Base-by-base conservation (phyloP, 1,140 invertebrate species). In the Drosophila tropicalis region DNA sequence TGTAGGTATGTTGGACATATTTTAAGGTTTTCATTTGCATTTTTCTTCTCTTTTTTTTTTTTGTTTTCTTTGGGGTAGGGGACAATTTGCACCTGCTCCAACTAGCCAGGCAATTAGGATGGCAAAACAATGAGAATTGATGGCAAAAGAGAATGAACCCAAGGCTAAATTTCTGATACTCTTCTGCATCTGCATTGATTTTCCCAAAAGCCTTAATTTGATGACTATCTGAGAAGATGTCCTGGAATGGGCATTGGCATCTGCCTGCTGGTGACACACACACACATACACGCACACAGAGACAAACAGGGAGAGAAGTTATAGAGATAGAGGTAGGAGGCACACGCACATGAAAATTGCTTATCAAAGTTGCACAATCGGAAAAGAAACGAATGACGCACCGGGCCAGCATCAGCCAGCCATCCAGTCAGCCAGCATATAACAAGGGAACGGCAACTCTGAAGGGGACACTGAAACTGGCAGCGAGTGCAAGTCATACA, bases 11-110 rank as follows among this genome's bases (percentile, higher is more conserved):
- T 44, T 69, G 79, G 62, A 70, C 75, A 85, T 85, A 86, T 87
- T 85, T 85, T 86, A 79, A 87, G 72, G 72, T 85, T 87, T 85
- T 85, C 82, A 87, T 85, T 85, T 82, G 82, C 82, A 85, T 85
- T 85, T 85, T 10, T 64, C 36, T 56, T 85, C 12, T 57, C 36
- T 55, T 22, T 39, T 17, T 17, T 22, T 60, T 34, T 34, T 34
- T 34, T n/a, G n/a, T n/a, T n/a, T n/a, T n/a, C n/a, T n/a, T 36
- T 1, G 34, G 10, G 60, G 73, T 36, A 36, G 66, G 72, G 77
- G 78, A 82, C 83, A 80, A 75, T 85, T 85, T 85, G 70, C 82
- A 85, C 82, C 83, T 85, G 82, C 69, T 63, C 32, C 65, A 64
- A 84, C 71, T 62, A 69, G 61, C 15, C 66, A 70, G 66, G 75